Evolutionary conservation across 1,140 invertebrate species (phyloP), one percentile per base, ranked within the genome.

Genomic region (Cydia pomonella): DNA sequence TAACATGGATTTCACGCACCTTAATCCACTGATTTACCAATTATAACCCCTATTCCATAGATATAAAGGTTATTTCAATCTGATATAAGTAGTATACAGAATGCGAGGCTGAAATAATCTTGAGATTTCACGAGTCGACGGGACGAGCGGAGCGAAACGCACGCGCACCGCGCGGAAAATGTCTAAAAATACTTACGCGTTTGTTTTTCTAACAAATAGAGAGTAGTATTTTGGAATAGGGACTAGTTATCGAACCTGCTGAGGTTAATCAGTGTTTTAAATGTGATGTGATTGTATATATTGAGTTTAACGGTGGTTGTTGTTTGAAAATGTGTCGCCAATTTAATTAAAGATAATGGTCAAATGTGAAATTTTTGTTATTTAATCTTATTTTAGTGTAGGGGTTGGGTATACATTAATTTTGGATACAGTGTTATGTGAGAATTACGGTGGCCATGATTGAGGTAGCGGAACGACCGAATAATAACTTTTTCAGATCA

Each of bases 401-500:
- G 78, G 72, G 73, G 74, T 77, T 23, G 25, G 25, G 27, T 38
- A 41, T 69, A 10, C n/a, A 72, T 62, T 73, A 59, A 73, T 73
- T 66, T 72, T 74, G 80, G 84, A 82, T 18, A 50, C 82, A 82
- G 77, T 84, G 79, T 81, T 80, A 81, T 79, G 81, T 79, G 75
- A 66, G 72, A 77, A 84, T 76, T 69, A 84, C 88, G 87, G 87
- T 92, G 71, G 87, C 86, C 62, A 80, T 90, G 82, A 69, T 89
- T 16, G 85, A 84, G 71, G 80, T 85, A 7, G 80, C 76, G 5
- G 83, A 81, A 75, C 82, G 79, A 74, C 75, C 80, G 27, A 88
- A 85, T 77, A 91, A 92, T 83, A 84, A 87, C 74, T 92, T 86
- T 75, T 92, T 92, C 74, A 77, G 80, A 71, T 87, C 88, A 18